Conservation (phyloP, 2,797 vertebrate species). For the Lemur catta region DNA sequence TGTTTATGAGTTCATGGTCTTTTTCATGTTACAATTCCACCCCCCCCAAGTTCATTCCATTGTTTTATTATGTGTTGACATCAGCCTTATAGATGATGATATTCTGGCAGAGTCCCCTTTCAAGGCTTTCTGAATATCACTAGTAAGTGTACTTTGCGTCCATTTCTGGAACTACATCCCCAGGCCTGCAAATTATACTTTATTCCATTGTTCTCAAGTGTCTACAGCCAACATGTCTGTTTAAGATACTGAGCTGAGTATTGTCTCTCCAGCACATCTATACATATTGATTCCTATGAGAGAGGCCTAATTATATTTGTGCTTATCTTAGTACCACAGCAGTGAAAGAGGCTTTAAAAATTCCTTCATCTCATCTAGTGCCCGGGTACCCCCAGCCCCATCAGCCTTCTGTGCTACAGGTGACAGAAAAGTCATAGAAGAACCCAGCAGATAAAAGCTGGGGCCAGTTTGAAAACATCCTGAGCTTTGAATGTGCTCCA, state of each 20-base stretch:
- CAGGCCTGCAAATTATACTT: neutral
- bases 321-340: slow-evolving; percentile 39
- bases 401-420: neutral
- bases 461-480: neutral
- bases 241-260: neutral
- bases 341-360: neutral
- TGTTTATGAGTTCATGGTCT: neutral
- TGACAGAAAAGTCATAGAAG: neutral
- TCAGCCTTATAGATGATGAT: neutral
- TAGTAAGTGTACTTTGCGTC: neutral
- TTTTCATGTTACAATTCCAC: neutral
- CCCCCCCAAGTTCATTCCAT: neutral
- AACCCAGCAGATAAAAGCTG: neutral
- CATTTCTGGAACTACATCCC: neutral
- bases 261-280: neutral
- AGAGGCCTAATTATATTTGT: neutral
- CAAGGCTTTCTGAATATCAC: slow-evolving; percentile 12
- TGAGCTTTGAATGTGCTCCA: neutral
- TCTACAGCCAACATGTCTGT: slow-evolving; percentile 1
- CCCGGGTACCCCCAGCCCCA: neutral
- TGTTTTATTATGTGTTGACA: neutral
- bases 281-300: slow-evolving; percentile 2
- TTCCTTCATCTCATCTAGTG: neutral
- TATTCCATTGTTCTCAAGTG: neutral
- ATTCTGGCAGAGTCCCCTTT: neutral